Evolutionary conservation across 2,113 vertebrate genomes (phyloP), one percentile per base, ranked within the genome.

Genomic region (Carlito syrichta): DNA sequence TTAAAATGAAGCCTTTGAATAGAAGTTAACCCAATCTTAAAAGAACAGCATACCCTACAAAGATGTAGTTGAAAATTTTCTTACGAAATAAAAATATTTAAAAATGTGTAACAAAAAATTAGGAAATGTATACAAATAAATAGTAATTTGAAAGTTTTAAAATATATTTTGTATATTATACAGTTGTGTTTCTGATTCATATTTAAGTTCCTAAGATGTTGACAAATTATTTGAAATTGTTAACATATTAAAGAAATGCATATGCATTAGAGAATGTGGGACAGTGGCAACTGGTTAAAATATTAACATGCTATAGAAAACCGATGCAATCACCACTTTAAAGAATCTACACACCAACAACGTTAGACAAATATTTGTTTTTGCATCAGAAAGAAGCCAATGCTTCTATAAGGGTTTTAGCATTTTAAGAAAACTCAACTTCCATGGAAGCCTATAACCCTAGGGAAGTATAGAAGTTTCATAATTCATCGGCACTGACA

Each of bases 1-100:
- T 97, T 96, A 96, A 96, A 95, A 76, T 76, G 30, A 92, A 77
- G 27, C 2, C 74, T 96, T 96, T 93, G 68, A 86, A 38, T 63
- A 17, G 32, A 78, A 69, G 62, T 95, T 83, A 89, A 50, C 45
- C 14, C n/a, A 84, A 13, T 3, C 50, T 89, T 78, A 93, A 77
- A 96, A 84, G 69, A 95, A 89, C 30, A 86, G 60, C 8, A 52
- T 68, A 52, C 4, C 50, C 66, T 95, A 60, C 2, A 30, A 25
- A 92, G n/a, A 83, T 8, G 13, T 19, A 58, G 19, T 78, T n/a
- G n/a, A n/a, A n/a, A n/a, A n/a, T n/a, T 91, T 30, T 66, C 17
- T 76, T 8, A 74, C 86, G 78, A 81, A 52, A 22, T 23, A 38
- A 82, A 9, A n/a, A 91, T 90, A 82, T 30, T 14, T 35, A 14